These are phyloP conservation scores for Drosophila barbarae DNA, from an alignment of 2,888 invertebrate species.

Conservation along the genomic window DNA sequence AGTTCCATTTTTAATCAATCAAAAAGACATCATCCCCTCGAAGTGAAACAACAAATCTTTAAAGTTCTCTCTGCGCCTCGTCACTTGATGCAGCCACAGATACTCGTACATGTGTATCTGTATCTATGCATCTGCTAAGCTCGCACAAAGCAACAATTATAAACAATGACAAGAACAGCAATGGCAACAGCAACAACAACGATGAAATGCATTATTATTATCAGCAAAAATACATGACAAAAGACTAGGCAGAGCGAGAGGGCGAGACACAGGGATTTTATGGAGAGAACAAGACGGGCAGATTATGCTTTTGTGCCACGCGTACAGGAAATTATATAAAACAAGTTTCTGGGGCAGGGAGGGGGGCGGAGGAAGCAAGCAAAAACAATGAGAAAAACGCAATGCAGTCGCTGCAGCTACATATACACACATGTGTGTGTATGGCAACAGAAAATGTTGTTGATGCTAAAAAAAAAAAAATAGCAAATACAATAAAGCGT, in stretches of 20 bases:
- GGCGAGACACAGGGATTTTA: constrained; percentile 6
- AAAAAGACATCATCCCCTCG: constrained; percentile 12
- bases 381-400: constrained; percentile 65
- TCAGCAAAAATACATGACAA: constrained; percentile 68
- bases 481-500: constrained; percentile 64
- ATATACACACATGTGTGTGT: constrained; percentile 19
- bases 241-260: constrained; percentile 11
- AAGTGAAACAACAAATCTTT: constrained; percentile 14
- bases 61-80: constrained; percentile 13
- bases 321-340: constrained; percentile 75
- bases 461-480: constrained; percentile 53
- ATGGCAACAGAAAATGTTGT: constrained; percentile 59
- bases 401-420: constrained; percentile 57
- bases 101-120: constrained; percentile 34
- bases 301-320: constrained; percentile 72
- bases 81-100: constrained; percentile 12
- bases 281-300: constrained; percentile 17
- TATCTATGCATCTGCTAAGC: constrained; percentile 42
- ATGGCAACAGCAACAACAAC: constrained; percentile 34
- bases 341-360: constrained; percentile 57
- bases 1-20: constrained; percentile 42
- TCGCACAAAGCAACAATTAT: constrained; percentile 61
- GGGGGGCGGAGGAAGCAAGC: constrained; percentile 8
- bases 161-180: constrained; percentile 56
- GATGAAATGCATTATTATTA: constrained; percentile 68